Percentiles rank a stretch among this genome's conserved stretches.
These are phyloP conservation scores for Tetranychus urticae DNA, from an alignment of 1,140 invertebrate species.

Conservation along the genomic window DNA sequence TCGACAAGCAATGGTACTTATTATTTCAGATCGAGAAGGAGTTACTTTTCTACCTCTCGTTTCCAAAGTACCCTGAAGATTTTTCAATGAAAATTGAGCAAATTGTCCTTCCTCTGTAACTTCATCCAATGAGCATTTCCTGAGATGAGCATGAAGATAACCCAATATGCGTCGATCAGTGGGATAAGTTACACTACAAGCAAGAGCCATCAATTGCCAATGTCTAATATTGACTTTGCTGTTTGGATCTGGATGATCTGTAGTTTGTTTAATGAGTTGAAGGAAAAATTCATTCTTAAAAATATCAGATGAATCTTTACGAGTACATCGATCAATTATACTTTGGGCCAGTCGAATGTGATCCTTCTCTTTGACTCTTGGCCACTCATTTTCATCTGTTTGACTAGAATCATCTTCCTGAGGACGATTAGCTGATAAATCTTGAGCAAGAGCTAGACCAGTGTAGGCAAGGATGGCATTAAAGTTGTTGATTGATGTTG, in stretches of 20 bases:
- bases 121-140: slow-evolving; percentile 60
- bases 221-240: slow-evolving; percentile 61
- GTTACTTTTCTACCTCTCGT: slow-evolving; percentile 64
- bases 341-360: slow-evolving; percentile 63
- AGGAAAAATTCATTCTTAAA: slow-evolving; percentile 72
- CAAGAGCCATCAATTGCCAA: slow-evolving; percentile 71
- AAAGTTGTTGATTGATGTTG: slow-evolving; percentile 43
- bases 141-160: slow-evolving; percentile 69
- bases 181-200: slow-evolving; percentile 64
- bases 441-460: slow-evolving; percentile 21
- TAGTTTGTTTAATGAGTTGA: slow-evolving; percentile 79
- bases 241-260: slow-evolving; percentile 59
- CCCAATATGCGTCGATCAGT: slow-evolving; percentile 54
- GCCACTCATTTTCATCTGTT: neutral
- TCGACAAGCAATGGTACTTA: slow-evolving; percentile 68
- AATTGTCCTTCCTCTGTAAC: slow-evolving; percentile 83
- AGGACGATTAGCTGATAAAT: neutral
- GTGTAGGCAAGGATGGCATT: slow-evolving; percentile 42
- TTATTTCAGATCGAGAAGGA: slow-evolving; percentile 75
- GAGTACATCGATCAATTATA: slow-evolving; percentile 66
- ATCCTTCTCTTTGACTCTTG: slow-evolving; percentile 38
- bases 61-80: slow-evolving; percentile 39
- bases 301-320: slow-evolving; percentile 38
- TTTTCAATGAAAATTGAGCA: slow-evolving; percentile 75
- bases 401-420: neutral